Conservation (phyloP, 2,113 vertebrate species). For the Clarias batrachus region DNA sequence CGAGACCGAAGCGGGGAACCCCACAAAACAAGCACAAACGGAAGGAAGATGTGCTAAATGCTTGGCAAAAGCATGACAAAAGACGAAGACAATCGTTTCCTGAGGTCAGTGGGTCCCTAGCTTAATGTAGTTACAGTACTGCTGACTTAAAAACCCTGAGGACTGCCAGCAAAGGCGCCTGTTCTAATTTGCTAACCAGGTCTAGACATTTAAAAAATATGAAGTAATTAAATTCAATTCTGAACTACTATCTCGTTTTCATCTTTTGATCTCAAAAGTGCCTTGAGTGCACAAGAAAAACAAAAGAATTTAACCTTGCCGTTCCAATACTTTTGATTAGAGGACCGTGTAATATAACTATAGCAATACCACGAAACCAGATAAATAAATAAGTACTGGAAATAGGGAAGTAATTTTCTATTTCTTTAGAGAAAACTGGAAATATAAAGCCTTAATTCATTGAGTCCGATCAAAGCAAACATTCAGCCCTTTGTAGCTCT, state of each 20-base stretch:
- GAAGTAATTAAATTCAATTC: background rate
- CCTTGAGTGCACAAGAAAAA: background rate
- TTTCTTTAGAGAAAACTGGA: background rate
- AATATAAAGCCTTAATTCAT: background rate
- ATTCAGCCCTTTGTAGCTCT: conserved; percentile 48
- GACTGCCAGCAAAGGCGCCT: background rate
- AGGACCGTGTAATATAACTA: too few relatives aligned
- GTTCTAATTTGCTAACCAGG: background rate
- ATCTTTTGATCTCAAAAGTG: background rate
- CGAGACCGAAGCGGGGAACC: background rate
- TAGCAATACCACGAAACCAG: background rate
- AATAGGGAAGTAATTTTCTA: background rate
- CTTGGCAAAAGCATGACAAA: background rate
- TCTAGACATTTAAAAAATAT: background rate
- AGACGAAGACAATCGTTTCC: background rate
- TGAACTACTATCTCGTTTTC: background rate
- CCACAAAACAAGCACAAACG: background rate
- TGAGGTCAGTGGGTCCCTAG: background rate
- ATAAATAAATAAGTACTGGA: background rate
- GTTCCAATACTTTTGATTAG: background rate
- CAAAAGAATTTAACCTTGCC: background rate
- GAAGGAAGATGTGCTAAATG: background rate
- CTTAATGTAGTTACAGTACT: background rate
- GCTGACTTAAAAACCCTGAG: background rate
- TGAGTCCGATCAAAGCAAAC: conserved; percentile 62